Conservation (phyloP, 2,888 invertebrate genomes). For the Euspilapteryx auroguttella region DNA sequence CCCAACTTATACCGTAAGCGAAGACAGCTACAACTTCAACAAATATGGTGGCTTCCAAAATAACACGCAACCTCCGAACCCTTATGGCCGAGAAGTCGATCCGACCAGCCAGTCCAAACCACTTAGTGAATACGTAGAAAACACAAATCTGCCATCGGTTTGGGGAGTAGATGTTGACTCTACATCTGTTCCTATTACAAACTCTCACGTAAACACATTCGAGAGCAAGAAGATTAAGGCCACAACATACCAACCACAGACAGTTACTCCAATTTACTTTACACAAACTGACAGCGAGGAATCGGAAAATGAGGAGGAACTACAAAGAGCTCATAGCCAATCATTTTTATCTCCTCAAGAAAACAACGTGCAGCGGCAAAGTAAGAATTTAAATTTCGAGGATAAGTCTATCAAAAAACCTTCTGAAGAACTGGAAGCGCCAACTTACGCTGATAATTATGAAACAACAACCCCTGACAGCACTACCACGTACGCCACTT, state of each 20-base stretch:
- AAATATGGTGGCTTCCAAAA: constrained; percentile 47
- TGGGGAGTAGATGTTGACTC: constrained; percentile 41
- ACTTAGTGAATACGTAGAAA: constrained; percentile 40
- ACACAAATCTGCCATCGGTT: constrained; percentile 40
- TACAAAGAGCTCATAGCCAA: constrained; percentile 71
- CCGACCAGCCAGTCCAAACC: constrained; percentile 46
- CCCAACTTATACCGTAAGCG: constrained; percentile 17
- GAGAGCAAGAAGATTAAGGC: constrained; percentile 42
- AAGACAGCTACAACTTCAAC: constrained; percentile 25
- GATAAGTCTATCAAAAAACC: constrained; percentile 23
- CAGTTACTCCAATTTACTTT: constrained; percentile 29
- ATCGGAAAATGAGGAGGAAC: constrained; percentile 62
- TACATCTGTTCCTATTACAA: constrained; percentile 22
- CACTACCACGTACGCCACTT: constrained; percentile 17
- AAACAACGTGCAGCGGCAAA: constrained; percentile 32
- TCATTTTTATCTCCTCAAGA: constrained; percentile 66
- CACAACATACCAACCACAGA: constrained; percentile 20
- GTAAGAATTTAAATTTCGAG: constrained; percentile 33
- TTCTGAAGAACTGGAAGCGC: constrained; percentile 43
- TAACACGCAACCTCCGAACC: constrained; percentile 29
- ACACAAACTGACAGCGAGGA: constrained; percentile 42
- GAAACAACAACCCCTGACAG: constrained; percentile 25
- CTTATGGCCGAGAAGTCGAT: constrained; percentile 45
- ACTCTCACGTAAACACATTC: constrained; percentile 24
- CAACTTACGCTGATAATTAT: constrained; percentile 24